Percentiles rank a stretch among this genome's conserved stretches.
Evolutionary conservation across 2,113 vertebrate genomes (phyloP).

Genomic region (Uropsilus gracilis): DNA sequence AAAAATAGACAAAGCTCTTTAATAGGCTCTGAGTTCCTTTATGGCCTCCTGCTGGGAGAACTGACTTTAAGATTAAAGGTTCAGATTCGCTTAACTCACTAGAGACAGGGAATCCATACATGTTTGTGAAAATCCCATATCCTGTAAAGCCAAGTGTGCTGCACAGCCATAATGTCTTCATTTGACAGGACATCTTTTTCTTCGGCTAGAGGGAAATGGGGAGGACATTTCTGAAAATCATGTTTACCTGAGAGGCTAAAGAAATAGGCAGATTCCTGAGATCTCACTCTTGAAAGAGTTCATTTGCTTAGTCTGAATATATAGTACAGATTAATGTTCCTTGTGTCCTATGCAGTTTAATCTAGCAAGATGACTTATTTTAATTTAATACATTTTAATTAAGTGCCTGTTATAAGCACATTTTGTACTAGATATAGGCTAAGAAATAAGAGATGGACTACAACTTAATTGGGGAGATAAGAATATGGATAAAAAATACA

Average conservation of each 20-base stretch:
- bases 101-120: not conserved
- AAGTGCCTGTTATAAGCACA: not conserved
- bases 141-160: not conserved
- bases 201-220: not conserved
- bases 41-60: not conserved
- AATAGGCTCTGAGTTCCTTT: not conserved
- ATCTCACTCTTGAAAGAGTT: not conserved
- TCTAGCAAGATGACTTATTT: conserved; percentile 35
- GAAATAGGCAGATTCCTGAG: not conserved
- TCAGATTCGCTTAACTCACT: not conserved
- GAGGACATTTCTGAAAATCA: conserved; percentile 28
- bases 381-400: conserved; percentile 58
- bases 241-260: not conserved
- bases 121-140: not conserved
- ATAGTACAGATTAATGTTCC: not conserved
- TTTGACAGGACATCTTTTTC: not conserved
- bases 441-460: conserved; percentile 12
- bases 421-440: not conserved
- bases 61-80: not conserved
- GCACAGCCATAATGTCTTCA: not conserved
- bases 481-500: not conserved
- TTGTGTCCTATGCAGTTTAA: not conserved
- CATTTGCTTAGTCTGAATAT: conserved; percentile 18
- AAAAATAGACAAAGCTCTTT: not conserved
- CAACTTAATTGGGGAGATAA: conserved; percentile 1